Evolutionary conservation across 2,113 vertebrate species (phyloP).

Genomic region (Phoenicopterus ruber): DNA sequence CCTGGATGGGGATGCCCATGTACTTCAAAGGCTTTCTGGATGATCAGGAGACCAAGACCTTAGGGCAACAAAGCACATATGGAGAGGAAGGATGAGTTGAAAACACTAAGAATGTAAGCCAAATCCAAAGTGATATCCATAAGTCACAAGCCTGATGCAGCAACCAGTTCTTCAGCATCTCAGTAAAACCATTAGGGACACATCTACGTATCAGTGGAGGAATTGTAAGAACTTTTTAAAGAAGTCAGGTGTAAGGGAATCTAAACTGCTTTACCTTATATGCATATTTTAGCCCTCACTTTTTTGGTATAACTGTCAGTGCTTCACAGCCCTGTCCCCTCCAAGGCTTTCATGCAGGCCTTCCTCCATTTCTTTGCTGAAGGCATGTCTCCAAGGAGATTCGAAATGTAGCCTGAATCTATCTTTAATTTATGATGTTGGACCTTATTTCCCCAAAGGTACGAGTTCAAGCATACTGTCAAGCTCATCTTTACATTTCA

Average conservation of each 20-base stretch:
- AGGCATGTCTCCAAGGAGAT: background rate
- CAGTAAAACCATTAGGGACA: background rate
- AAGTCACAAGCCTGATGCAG: background rate
- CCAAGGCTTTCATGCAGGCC: background rate
- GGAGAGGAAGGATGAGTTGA: background rate
- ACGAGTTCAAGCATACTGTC: background rate
- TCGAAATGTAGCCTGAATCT: background rate
- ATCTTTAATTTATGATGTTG: slow-evolving; percentile 30
- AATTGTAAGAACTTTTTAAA: background rate
- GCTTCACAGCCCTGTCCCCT: background rate
- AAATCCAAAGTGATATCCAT: background rate
- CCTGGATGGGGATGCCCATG: background rate
- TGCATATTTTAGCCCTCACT: background rate
- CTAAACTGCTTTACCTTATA: background rate
- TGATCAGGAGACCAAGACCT: background rate
- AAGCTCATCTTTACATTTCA: slow-evolving; percentile 25
- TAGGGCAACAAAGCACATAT: accelerated
- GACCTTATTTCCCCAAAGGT: slow-evolving; percentile 25
- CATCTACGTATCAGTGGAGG: background rate
- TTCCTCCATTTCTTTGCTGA: background rate
- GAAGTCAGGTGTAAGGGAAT: background rate
- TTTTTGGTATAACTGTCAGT: background rate
- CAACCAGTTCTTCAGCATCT: background rate
- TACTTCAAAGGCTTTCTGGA: background rate
- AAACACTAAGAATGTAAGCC: background rate